Evolutionary conservation across 2,113 vertebrate species (phyloP).

Genomic region (Brienomyrus brachyistius): DNA sequence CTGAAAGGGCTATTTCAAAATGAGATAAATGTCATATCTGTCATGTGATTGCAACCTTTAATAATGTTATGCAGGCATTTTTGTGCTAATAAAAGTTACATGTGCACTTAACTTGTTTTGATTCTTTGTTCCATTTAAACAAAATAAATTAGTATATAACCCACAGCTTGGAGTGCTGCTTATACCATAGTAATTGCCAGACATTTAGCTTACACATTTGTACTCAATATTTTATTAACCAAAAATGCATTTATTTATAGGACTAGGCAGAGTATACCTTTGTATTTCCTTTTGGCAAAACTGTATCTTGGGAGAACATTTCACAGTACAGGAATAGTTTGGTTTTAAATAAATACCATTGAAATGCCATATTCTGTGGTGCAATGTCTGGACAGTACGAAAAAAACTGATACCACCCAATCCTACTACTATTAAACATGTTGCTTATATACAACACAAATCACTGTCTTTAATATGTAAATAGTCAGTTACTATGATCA

Average conservation of each 20-base stretch:
- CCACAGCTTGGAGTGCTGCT: not conserved
- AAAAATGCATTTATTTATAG: not conserved
- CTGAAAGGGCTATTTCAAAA: conserved; percentile 8
- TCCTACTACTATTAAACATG: not conserved
- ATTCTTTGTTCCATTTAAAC: not conserved
- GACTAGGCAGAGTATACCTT: too few species aligned
- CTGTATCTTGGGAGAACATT: not conserved
- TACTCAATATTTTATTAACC: not conserved
- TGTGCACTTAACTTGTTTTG: not conserved
- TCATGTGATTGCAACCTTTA: not conserved
- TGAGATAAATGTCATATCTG: not conserved
- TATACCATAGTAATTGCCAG: not conserved
- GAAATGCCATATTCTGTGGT: not conserved
- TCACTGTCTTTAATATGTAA: not conserved
- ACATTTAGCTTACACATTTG: not conserved
- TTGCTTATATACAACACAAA: not conserved
- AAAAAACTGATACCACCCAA: not conserved
- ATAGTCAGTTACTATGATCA: not conserved
- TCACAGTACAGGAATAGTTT: not conserved
- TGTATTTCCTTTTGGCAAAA: too few species aligned
- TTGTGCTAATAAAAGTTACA: conserved; percentile 3
- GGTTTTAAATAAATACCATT: not conserved
- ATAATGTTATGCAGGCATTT: not conserved
- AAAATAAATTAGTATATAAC: not conserved
- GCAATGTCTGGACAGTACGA: not conserved